Conservation (phyloP, 2,888 invertebrate species). For the Xylophagus ater region DNA sequence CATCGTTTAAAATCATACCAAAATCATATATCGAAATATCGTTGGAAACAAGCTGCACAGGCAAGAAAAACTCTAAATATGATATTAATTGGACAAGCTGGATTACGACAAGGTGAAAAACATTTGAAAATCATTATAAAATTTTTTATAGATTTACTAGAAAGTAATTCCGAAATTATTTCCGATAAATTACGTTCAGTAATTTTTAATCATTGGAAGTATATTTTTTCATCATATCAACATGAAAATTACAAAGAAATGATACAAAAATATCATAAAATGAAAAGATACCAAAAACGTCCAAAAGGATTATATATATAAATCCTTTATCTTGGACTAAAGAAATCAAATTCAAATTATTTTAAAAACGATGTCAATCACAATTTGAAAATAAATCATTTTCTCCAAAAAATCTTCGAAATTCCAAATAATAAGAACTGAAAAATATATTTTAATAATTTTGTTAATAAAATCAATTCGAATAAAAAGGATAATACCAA, state of each 20-base stretch:
- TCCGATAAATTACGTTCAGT: constrained; percentile 39
- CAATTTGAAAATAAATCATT: too few relatives aligned
- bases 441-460: constrained; percentile 21
- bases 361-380: too few relatives aligned
- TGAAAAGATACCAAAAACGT: constrained; percentile 27
- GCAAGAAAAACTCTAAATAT: constrained; percentile 45
- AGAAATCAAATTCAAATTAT: too few relatives aligned
- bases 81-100: constrained; percentile 49
- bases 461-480: constrained; percentile 22
- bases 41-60: constrained; percentile 38
- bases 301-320: constrained; percentile 25
- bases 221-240: constrained; percentile 42
- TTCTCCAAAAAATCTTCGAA: too few relatives aligned
- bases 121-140: constrained; percentile 40
- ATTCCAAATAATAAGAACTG: constrained; percentile 17
- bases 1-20: constrained; percentile 40
- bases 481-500: constrained; percentile 6
- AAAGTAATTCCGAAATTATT: constrained; percentile 31
- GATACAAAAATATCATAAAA: constrained; percentile 24
- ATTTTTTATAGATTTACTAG: constrained; percentile 31
- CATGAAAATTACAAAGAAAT: constrained; percentile 31
- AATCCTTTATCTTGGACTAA: too few relatives aligned
- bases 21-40: constrained; percentile 38
- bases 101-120: constrained; percentile 42
- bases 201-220: constrained; percentile 43